A percentile compares a stretch with the other conserved stretches of the same genome.
phyloP scores from a whole-genome alignment of 2,113 vertebrate species.

The Rafetus swinhoei region DNA sequence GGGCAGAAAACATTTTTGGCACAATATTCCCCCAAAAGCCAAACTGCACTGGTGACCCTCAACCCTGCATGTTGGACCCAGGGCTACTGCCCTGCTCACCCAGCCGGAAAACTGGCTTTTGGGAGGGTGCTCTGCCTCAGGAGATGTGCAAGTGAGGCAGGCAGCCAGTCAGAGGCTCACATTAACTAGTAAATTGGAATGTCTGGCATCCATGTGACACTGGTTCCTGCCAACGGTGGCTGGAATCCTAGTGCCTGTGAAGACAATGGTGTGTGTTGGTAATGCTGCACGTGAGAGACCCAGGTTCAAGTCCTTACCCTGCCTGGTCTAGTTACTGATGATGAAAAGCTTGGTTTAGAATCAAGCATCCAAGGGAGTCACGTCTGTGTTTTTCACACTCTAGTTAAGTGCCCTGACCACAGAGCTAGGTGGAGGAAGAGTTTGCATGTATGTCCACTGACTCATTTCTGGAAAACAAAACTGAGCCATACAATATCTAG shows the following conservation, averaged over 20 bases:
- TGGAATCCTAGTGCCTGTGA: neutral
- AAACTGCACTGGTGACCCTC: neutral
- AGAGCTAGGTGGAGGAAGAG: too few species aligned
- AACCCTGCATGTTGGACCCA: neutral
- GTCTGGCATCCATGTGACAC: neutral
- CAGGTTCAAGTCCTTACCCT: neutral
- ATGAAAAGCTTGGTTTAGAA: too few species aligned
- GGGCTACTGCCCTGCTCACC: neutral
- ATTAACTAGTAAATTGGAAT: neutral
- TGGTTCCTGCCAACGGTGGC: neutral
- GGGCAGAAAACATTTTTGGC: neutral
- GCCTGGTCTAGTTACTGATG: too few species aligned
- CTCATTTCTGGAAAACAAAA: too few species aligned
- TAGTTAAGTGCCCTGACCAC: too few species aligned
- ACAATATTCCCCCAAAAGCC: neutral
- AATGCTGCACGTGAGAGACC: neutral
- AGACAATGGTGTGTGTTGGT: neutral
- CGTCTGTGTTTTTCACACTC: too few species aligned
- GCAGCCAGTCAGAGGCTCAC: neutral
- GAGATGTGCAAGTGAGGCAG: neutral
- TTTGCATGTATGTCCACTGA: too few species aligned
- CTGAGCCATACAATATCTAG: too few species aligned
- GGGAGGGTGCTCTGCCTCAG: neutral
- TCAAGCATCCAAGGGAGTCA: too few species aligned
- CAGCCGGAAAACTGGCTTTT: neutral